Evolutionary conservation across 23 tunicate genomes (phyloP).

Genomic region (Corella eumyota): DNA sequence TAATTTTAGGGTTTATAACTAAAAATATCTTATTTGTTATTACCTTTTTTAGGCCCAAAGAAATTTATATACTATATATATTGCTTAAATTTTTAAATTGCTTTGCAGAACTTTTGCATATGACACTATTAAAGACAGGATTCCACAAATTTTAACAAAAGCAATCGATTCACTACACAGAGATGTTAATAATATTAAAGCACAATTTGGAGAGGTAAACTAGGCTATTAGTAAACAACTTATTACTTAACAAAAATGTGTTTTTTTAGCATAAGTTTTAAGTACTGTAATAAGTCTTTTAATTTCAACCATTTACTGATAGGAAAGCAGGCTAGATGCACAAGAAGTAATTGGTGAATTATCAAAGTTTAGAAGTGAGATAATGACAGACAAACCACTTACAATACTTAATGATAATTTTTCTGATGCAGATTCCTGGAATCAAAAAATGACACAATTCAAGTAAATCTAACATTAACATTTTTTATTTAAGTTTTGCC

Average conservation of each 20-base stretch:
- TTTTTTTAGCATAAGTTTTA: too few relatives aligned
- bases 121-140: conserved; percentile 62
- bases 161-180: conserved; percentile 46
- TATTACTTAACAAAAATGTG: too few relatives aligned
- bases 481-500: too few relatives aligned
- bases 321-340: conserved; percentile 57
- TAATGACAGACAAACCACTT: conserved; percentile 70
- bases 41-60: too few relatives aligned
- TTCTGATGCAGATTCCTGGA: conserved; percentile 42
- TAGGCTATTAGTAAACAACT: not conserved
- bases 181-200: conserved; percentile 1
- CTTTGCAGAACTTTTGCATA: conserved; percentile 60
- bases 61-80: too few relatives aligned
- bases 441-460: conserved; percentile 14
- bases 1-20: too few relatives aligned
- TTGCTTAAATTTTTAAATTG: too few relatives aligned
- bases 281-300: not conserved
- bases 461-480: too few relatives aligned
- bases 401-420: conserved; percentile 17
- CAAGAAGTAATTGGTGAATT: conserved; percentile 44
- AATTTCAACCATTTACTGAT: not conserved
- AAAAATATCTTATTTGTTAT: too few relatives aligned
- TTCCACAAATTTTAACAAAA: conserved; percentile 63
- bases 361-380: conserved; percentile 66
- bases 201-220: conserved; percentile 37